A percentile compares a stretch with the other conserved stretches of the same genome.
phyloP scores from a whole-genome alignment of 2,113 vertebrate genomes.

The Oreochromis aureus region DNA sequence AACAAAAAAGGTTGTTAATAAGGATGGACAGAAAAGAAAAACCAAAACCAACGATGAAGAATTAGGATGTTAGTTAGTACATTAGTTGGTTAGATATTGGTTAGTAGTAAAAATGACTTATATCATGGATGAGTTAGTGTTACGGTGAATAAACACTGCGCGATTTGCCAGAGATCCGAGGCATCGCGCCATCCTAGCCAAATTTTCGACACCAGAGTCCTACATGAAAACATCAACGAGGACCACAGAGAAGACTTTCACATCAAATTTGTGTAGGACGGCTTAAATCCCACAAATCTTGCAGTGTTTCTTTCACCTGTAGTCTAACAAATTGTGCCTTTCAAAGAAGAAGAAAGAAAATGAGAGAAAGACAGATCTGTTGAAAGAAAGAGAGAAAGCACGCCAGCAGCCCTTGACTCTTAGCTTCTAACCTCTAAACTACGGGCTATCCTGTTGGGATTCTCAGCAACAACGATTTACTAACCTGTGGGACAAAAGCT shows the following conservation, averaged over 20 bases:
- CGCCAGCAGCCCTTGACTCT: conserved; percentile 8
- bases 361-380: conserved; percentile 43
- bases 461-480: conserved; percentile 23
- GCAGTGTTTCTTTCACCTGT: conserved; percentile 58
- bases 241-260: not conserved
- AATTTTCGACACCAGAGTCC: conserved; percentile 23
- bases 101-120: conserved; percentile 93
- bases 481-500: conserved; percentile 37
- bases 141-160: conserved; percentile 54
- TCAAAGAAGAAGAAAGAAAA: conserved; percentile 45
- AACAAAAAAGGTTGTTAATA: conserved; percentile 99
- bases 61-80: conserved; percentile 86
- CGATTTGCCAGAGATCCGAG: conserved; percentile 24
- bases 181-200: conserved; percentile 28
- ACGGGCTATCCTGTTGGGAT: conserved; percentile 23
- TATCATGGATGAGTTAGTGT: conserved; percentile 95
- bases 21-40: conserved; percentile 84
- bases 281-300: conserved; percentile 37
- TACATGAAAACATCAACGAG: not conserved
- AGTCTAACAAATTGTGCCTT: conserved; percentile 78
- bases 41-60: conserved; percentile 89
- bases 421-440: conserved; percentile 30
- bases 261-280: conserved; percentile 38
- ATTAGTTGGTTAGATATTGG: conserved; percentile 86
- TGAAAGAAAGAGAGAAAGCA: conserved; percentile 1